Evolutionary conservation across 2,888 invertebrate genomes (phyloP), one percentile per base, ranked within the genome.

Genomic region (Melangyna quadrimaculata): DNA sequence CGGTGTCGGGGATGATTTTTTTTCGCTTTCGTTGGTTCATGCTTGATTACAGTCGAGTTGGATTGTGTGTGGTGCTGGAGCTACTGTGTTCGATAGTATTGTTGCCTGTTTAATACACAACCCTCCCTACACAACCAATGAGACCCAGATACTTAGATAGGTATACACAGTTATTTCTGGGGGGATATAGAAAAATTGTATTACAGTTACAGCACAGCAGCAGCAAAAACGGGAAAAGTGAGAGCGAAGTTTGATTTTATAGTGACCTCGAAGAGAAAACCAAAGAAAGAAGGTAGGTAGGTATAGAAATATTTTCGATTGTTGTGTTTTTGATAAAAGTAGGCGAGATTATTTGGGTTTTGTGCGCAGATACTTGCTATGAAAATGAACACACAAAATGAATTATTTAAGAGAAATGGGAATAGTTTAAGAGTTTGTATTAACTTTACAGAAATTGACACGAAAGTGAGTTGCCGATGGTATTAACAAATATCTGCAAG

Each of bases 11-110:
- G 86, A 78, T 80, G 80, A 81, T 81, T 86, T 86, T 81, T 86
- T 86, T 86, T 86, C 86, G 86, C 81, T 81, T 80, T 86, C 86
- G 81, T 81, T 81, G 63, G 81, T 81, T 86, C 77, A 86, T 86
- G 86, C 81, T 77, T 86, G 77, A 86, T 86, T 86, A 80, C 86
- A 77, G 86, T 43, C 70, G 14, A 45, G 63, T 69, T 67, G 19
- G 48, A 67, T 32, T 45, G 35, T 59, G 19, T 37, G 35, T 78
- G 43, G 1, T n/a, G 45, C 24, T 53, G 14, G 35, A 35, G 69
- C 45, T 32, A 48, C 51, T 67, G 22, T 71, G 81, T 29, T 48
- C 22, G 77, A 55, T 61, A 32, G 51, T 57, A 10, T n/a, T 71
- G 9, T 4, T 45, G 53, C 32, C 27, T 69, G 48, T 8, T 3